A percentile compares a stretch with the other conserved stretches of the same genome.
phyloP scores from a whole-genome alignment of 1,140 invertebrate species.

The Macrobrachium rosenbergii region DNA sequence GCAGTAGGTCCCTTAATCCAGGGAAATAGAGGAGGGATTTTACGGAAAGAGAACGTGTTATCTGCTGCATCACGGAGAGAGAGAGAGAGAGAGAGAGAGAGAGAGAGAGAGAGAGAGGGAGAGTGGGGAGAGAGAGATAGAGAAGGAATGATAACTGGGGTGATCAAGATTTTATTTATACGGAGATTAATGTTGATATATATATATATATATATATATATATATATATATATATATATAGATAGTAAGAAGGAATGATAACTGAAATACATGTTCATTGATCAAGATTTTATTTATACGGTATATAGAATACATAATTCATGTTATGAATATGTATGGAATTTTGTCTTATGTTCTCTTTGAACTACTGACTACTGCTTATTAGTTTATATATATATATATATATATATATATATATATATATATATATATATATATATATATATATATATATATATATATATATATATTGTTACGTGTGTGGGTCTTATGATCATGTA shows the following conservation, averaged over 20 bases:
- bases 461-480: no score
- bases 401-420: slow-evolving; percentile 2
- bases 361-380: background rate
- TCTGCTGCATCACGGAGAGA: background rate
- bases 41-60: background rate
- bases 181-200: background rate
- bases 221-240: no score
- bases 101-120: background rate
- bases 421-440: background rate
- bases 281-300: no score
- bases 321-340: no score
- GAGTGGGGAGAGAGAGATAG: background rate
- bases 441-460: slow-evolving; percentile 7
- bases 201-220: background rate
- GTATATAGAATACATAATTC: no score
- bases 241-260: background rate
- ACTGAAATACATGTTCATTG: no score
- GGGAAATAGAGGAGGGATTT: no score
- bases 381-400: background rate
- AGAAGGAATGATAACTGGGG: no score
- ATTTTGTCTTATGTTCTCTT: no score
- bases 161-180: no score
- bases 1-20: no score
- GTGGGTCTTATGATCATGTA: no score
- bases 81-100: background rate